phyloP scores from a whole-genome alignment of 2,797 vertebrate genomes.

The Schizopygopsis pylzovi region DNA sequence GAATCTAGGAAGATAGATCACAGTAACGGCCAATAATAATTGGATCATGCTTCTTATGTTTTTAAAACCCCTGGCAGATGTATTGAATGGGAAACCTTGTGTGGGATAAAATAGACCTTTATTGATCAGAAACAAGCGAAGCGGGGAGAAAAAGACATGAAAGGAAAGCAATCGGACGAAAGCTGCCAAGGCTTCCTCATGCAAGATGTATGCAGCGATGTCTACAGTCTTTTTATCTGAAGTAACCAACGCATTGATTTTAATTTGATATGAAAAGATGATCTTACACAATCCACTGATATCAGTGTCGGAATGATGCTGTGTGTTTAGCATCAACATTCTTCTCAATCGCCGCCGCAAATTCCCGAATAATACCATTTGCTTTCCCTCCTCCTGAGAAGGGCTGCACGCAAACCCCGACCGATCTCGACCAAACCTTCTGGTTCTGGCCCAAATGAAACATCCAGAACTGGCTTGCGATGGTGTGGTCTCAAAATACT shows the following conservation, averaged over 20 bases:
- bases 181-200: constrained; percentile 74
- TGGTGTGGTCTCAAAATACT: constrained; percentile 81
- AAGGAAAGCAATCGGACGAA: constrained; percentile 43
- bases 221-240: constrained; percentile 8
- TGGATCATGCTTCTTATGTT: constrained; percentile 78
- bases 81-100: constrained; percentile 81
- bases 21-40: constrained; percentile 87
- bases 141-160: constrained; percentile 57
- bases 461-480: constrained; percentile 75
- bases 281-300: constrained; percentile 42
- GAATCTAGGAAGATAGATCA: constrained; percentile 77
- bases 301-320: constrained; percentile 57
- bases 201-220: constrained; percentile 64
- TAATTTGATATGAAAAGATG: constrained; percentile 32
- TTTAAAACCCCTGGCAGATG: constrained; percentile 81
- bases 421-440: constrained; percentile 68
- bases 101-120: constrained; percentile 82
- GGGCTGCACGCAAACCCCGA: constrained; percentile 59
- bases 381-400: constrained; percentile 67
- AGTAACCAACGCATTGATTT: background rate
- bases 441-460: constrained; percentile 78
- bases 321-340: constrained; percentile 42
- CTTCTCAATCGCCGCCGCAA: background rate
- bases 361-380: constrained; percentile 47
- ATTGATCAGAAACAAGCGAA: constrained; percentile 79